phyloP scores from a whole-genome alignment of 1,140 invertebrate genomes.

The Tyrophagus putrescentiae region DNA sequence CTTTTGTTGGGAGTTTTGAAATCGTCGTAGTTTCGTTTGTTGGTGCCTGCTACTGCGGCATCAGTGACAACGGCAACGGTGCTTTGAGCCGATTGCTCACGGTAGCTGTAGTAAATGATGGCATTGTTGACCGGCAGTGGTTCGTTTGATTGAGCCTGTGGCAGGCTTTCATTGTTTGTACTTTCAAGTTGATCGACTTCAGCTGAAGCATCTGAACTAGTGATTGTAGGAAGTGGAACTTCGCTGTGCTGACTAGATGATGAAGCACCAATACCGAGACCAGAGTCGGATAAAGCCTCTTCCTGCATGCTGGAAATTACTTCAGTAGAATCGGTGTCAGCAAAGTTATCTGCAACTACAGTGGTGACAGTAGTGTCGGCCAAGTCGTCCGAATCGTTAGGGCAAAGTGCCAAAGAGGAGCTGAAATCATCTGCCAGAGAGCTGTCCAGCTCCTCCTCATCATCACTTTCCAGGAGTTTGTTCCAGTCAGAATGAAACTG shows the following conservation, averaged over 20 bases:
- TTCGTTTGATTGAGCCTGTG: too few species aligned
- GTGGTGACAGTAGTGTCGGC: not conserved
- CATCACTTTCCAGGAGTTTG: not conserved
- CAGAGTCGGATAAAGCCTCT: not conserved
- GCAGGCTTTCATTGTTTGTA: too few species aligned
- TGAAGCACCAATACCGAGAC: slow-evolving; percentile 4
- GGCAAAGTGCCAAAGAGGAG: not conserved
- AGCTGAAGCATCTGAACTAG: too few species aligned
- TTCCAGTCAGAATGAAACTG: slow-evolving; percentile 1
- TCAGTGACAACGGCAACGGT: not conserved
- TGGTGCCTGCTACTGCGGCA: not conserved
- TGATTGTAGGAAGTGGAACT: too few species aligned
- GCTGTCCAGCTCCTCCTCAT: not conserved
- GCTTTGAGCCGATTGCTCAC: too few species aligned
- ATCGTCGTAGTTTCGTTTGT: not conserved
- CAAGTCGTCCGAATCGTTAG: not conserved
- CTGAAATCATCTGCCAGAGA: slow-evolving; percentile 11
- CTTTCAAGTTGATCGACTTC: too few species aligned
- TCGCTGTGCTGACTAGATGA: slow-evolving; percentile 13
- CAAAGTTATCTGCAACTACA: not conserved
- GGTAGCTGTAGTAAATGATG: too few species aligned
- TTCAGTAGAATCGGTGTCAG: not conserved
- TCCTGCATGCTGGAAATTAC: not conserved
- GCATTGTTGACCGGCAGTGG: too few species aligned
- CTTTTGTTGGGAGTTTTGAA: not conserved